Conservation (phyloP, 2,888 invertebrate genomes). For the Gastracanthus pulcherrimus region DNA sequence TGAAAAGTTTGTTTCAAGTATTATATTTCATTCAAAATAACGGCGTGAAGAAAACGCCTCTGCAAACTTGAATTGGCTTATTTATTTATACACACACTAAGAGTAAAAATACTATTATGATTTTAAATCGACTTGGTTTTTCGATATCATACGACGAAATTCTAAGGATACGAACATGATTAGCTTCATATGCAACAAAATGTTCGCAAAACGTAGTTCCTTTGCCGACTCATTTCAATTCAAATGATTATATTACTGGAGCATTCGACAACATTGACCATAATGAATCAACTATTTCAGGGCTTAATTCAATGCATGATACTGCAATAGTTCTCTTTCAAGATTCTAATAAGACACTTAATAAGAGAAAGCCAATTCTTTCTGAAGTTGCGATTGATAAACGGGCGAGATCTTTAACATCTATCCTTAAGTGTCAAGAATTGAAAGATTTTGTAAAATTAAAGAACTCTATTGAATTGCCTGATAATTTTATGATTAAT, state of each 20-base stretch:
- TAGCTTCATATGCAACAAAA: slow-evolving; percentile 40
- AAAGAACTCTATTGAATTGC: not conserved
- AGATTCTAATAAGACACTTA: not conserved
- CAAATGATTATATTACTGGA: slow-evolving; percentile 10
- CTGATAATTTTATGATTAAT: not conserved
- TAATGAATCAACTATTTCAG: slow-evolving; percentile 24
- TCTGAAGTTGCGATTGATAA: not conserved
- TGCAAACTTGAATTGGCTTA: too few relatives aligned
- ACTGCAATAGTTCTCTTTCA: slow-evolving; percentile 25
- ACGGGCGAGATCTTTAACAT: not conserved
- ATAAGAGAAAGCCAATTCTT: not conserved
- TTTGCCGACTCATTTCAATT: slow-evolving; percentile 23
- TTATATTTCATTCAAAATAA: too few relatives aligned
- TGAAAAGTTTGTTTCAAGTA: too few relatives aligned
- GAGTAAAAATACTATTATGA: not conserved
- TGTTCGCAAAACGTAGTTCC: slow-evolving; percentile 19
- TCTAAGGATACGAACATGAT: slow-evolving; percentile 27
- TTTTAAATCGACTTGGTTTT: slow-evolving; percentile 12
- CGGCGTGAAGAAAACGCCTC: too few relatives aligned
- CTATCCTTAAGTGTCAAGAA: not conserved
- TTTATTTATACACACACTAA: too few relatives aligned
- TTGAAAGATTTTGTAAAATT: not conserved
- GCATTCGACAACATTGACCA: slow-evolving; percentile 37
- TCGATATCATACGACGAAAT: slow-evolving; percentile 41
- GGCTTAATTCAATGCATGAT: slow-evolving; percentile 21